These are phyloP conservation scores for Ochotona princeps DNA, from an alignment of 2,113 vertebrate genomes.

Conservation along the genomic window DNA sequence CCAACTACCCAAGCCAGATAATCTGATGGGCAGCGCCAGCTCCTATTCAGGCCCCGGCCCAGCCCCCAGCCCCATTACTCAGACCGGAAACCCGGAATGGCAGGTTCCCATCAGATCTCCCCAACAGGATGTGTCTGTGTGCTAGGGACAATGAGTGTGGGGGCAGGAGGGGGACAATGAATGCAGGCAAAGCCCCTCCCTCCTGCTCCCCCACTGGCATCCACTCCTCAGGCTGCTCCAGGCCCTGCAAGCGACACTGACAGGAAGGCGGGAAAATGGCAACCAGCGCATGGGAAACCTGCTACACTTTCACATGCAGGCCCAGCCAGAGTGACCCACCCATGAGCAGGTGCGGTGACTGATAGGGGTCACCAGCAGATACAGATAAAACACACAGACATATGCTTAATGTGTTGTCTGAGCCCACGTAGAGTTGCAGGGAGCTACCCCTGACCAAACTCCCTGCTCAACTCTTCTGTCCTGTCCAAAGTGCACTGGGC, in stretches of 20 bases:
- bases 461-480: too few relatives aligned
- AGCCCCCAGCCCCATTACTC: constrained; percentile 63
- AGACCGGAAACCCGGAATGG: constrained; percentile 76
- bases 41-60: constrained; percentile 72
- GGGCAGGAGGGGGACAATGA: constrained; percentile 63
- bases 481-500: background rate
- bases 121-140: constrained; percentile 78
- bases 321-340: background rate
- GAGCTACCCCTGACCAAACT: too few relatives aligned
- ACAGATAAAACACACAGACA: background rate
- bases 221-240: constrained; percentile 6
- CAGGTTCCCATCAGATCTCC: constrained; percentile 68
- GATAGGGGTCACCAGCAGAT: background rate
- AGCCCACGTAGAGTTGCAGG: background rate
- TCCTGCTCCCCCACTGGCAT: background rate
- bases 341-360: background rate
- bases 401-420: rapidly evolving
- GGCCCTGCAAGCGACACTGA: background rate
- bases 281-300: background rate
- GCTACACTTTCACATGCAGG: constrained; percentile 15
- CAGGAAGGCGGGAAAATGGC: constrained; percentile 43
- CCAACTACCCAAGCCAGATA: constrained; percentile 59
- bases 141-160: constrained; percentile 75
- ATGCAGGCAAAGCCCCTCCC: constrained; percentile 62
- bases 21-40: constrained; percentile 77